Evolutionary conservation across 2,888 invertebrate species (phyloP).

Genomic region (Philonicus albiceps): DNA sequence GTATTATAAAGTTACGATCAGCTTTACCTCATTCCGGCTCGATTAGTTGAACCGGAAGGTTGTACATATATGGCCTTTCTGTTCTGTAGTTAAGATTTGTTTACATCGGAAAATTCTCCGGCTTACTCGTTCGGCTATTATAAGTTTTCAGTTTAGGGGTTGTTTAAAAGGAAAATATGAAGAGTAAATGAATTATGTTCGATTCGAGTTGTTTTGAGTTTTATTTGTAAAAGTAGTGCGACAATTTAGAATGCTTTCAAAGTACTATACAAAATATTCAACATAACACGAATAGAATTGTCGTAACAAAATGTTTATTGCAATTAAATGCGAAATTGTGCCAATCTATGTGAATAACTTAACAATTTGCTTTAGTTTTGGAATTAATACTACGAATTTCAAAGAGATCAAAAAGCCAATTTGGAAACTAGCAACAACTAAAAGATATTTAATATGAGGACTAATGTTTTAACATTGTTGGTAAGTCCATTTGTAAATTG

Average conservation of each 20-base stretch:
- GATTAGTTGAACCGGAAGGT: constrained; percentile 48
- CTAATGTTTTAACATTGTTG: background rate
- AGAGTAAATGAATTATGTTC: background rate
- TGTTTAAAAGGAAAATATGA: constrained; percentile 4
- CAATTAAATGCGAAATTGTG: background rate
- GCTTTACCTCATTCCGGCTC: constrained; percentile 46
- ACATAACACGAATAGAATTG: background rate
- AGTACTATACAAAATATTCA: background rate
- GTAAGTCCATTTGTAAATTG: background rate
- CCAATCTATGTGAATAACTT: background rate
- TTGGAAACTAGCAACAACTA: background rate
- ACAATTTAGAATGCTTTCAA: background rate
- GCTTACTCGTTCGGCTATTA: background rate
- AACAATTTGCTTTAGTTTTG: background rate
- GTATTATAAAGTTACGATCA: constrained; percentile 44
- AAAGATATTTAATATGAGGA: background rate
- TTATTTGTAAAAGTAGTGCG: background rate
- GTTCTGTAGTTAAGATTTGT: constrained; percentile 6
- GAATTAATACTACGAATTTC: background rate
- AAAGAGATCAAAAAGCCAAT: background rate
- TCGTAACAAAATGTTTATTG: background rate
- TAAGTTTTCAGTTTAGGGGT: background rate
- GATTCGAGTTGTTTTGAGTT: background rate
- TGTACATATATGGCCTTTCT: background rate
- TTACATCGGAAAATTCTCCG: background rate